Base-by-base conservation (phyloP, 1,140 invertebrate species). In the Drosophila setifemur region DNA sequence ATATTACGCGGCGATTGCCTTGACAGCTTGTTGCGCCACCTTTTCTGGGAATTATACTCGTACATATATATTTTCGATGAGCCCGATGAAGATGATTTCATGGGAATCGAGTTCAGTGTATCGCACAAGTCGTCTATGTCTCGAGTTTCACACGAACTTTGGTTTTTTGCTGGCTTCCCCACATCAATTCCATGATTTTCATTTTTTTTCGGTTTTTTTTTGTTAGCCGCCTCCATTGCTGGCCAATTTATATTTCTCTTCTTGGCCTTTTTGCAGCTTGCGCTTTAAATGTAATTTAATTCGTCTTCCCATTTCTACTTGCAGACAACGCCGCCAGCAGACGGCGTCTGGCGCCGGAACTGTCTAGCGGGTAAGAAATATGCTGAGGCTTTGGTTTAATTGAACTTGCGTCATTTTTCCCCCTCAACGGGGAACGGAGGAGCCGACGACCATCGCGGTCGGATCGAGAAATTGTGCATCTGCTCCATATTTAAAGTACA, bases 231-330 rank as follows among this genome's bases (percentile, higher is more conserved):
- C 21, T 21, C 40, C 16, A 23, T 33, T 12, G 57, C 57, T 44
- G 39, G 64, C 43, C 52, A 70, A 69, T 70, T 73, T 74, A 60
- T 50, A 47, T 37, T 52, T 7, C 45, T 21, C 33, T 44, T 14
- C 33, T 52, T 53, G 33, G 25, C 25, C 43, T 61, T 55, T 66
- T 54, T 60, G 29, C 47, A 50, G 60, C 43, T 64, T 70, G 63
- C 52, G 55, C 75, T 89, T 89, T 87, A 76, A 89, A 79, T 45
- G 63, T 86, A 89, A 89, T 89, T 89, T 86, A 89, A 89, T 89
- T 89, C 85, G 64, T 89, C 70, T 86, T 89, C 40, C 57, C 40
- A 63, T 82, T 77, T 88, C 52, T 72, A 55, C 55, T 88, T 88
- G 18, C 81, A 85, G 81, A 86, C 70, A 40, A 63, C 58, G 74